Base-by-base conservation (phyloP, 92 coral and sea anemone species). In the Montipora capitata region DNA sequence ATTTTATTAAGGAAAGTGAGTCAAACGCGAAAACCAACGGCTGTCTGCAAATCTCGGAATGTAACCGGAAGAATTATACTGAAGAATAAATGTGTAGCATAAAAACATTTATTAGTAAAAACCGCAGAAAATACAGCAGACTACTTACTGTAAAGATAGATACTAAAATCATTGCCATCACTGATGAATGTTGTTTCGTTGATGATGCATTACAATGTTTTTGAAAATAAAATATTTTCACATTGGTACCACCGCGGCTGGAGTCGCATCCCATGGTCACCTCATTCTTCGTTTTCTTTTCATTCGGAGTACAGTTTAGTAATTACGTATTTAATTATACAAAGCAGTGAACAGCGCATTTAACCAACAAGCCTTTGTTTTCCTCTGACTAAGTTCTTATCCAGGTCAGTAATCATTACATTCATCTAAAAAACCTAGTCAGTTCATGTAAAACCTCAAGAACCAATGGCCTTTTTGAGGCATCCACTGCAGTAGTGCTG, bases 361-460 rank as follows among this genome's bases (percentile, higher is more conserved):
- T 56, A 56, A 56, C 62, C n/a, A 56, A 10, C 62, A 56, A 0
- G 62, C 62, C 62, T 56, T 56, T 56, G 14, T 56, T 9, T 10
- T 56, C 13, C 14, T 56, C 62, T 56, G 62, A 56, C 62, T 56
- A 56, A 56, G 62, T 56, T 56, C 62, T 56, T 56, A 56, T 56
- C 62, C 62, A 56, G 62, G 62, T 56, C 62, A 56, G 62, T 56
- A 56, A 66, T 66, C 72, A 66, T 20, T 39, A 66, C 38, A 66
- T 66, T 66, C 62, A 14, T 66, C 43, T 66, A 39, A 5, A 56
- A 5, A 5, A 56, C 18, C 0, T 56, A 5, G 35, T 27, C 35
- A 27, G 35, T 27, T 27, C 35, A 27, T 27, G 35, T 27, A 1
- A 27, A 27, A 27, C 35, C 35, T 27, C 35, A 27, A 27, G 35